Base-by-base conservation (phyloP, 2,888 invertebrate species). In the Punctoribates punctum region DNA sequence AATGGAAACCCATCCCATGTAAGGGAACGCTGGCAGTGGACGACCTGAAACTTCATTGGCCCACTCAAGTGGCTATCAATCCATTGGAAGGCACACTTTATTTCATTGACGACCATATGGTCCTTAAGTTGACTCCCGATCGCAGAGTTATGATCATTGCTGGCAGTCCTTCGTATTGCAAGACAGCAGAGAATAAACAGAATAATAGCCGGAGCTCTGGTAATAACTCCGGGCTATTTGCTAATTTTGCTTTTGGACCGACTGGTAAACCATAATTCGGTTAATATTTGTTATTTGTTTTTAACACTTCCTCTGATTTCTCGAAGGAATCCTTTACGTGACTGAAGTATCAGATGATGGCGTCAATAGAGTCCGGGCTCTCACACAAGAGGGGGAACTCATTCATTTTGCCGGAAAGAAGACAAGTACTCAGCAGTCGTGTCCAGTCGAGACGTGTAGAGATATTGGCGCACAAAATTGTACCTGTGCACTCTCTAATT, bases 341-440 rank as follows among this genome's bases (percentile, higher is more conserved):
- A 95, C 96, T 0, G 97, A 98, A 83, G 95, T 95, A 81, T 96
- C 97, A 84, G 93, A 94, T 0, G 95, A 96, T 83, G 88, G 95
- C 80, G 93, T 96, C 74, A 96, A 98, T 84, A 88, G 96, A 73
- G 90, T 95, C 0, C 86, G 96, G 23, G 89, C 94, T 0, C 93
- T 97, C 75, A 93, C 92, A 0, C 96, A 96, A 0, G 96, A 96
- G 83, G 96, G 96, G 0, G 91, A 93, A 82, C 94, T 97, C 77
- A 89, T 91, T 0, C 88, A 92, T n/a, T 96, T 94, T 82, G 96
- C 95, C 29, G 97, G 96, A 93, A 93, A 0, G 95, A 96, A 83
- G 87, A 92, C 72, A 93, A 91, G 3, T 96, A 96, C 82, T 92
- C 93, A 82, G 96, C 96, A 83, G 0, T 34, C 54, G 25, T 78